Evolutionary conservation across 2,797 vertebrate species (phyloP), one percentile per base, ranked within the genome.

Genomic region (Atherinosoma microstoma): DNA sequence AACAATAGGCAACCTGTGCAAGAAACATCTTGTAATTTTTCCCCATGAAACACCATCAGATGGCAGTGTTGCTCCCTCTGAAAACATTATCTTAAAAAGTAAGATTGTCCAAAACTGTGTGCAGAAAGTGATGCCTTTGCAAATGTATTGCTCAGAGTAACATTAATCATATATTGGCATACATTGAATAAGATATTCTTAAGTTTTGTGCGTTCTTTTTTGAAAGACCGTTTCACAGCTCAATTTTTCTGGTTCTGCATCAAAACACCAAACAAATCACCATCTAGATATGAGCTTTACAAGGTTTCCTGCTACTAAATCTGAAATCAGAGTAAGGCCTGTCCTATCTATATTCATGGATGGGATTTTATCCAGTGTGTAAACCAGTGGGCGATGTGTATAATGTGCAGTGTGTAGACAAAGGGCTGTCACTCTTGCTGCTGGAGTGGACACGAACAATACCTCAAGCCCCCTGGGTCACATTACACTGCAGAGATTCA

Each of bases 401-500:
- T 67, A 59, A 61, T 67, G 70, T 64, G 76, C 61, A 60, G 70
- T 68, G 67, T 82, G 70, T 38, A 40, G 67, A 92, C 86, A 91
- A 92, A 90, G 70, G 73, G 58, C 82, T 78, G 81, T 82, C 73
- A 78, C 56, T 89, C 74, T 81, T 86, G 72, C 85, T 90, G 93
- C 83, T 91, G 90, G 85, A 91, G 88, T 91, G 89, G 90, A 84
- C 79, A 87, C 42, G 87, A 74, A 92, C 88, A 94, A 92, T 90
- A 84, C 73, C 72, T 75, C 35, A 0, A 86, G 56, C 86, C 91
- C 88, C 84, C 58, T 56, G 81, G 90, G 90, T 87, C 82, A 90
- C 89, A 91, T 92, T 90, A 88, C 86, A 88, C 75, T 15, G 67
- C 75, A 70, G 78, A 80, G 88, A 82, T 58, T 61, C 64, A 15